Conservation (phyloP, 2,888 invertebrate species). For the Bombylius discolor region DNA sequence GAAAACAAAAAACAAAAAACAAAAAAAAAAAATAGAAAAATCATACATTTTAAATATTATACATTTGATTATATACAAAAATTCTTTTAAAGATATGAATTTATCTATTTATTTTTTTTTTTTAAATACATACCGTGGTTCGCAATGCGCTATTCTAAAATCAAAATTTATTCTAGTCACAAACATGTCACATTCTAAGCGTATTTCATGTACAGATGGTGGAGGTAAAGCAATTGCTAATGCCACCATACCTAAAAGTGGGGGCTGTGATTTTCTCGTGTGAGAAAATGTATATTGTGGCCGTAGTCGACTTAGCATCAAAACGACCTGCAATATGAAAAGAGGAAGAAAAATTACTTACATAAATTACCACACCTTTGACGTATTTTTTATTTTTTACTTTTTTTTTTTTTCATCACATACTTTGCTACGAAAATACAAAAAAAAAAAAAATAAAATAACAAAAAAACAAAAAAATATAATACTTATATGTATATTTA, state of each 20-base stretch:
- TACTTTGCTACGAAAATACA: too few relatives aligned
- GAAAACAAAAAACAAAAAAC: too few relatives aligned
- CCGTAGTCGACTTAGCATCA: slow-evolving; percentile 80
- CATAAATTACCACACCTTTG: slow-evolving; percentile 2
- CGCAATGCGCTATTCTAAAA: slow-evolving; percentile 93
- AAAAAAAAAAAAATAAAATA: too few relatives aligned
- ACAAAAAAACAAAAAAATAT: too few relatives aligned
- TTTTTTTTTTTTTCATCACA: neutral
- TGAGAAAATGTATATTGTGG: slow-evolving; percentile 89
- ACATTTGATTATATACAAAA: neutral
- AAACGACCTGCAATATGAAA: slow-evolving; percentile 61
- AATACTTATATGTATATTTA: too few relatives aligned
- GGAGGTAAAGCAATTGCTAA: slow-evolving; percentile 92
- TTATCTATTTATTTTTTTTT: neutral
- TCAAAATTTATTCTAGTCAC: slow-evolving; percentile 92
- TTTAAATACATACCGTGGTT: slow-evolving; percentile 62
- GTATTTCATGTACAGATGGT: slow-evolving; percentile 92
- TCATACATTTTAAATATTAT: too few relatives aligned
- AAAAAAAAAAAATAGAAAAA: too few relatives aligned
- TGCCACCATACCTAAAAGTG: slow-evolving; percentile 85
- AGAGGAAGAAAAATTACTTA: slow-evolving; percentile 1
- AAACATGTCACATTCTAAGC: slow-evolving; percentile 90
- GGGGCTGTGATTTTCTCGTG: slow-evolving; percentile 74
- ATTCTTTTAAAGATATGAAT: neutral
- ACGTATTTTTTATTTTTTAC: neutral